Base-by-base conservation (phyloP, 1,140 invertebrate genomes). In the Leptoteleia sp. region DNA sequence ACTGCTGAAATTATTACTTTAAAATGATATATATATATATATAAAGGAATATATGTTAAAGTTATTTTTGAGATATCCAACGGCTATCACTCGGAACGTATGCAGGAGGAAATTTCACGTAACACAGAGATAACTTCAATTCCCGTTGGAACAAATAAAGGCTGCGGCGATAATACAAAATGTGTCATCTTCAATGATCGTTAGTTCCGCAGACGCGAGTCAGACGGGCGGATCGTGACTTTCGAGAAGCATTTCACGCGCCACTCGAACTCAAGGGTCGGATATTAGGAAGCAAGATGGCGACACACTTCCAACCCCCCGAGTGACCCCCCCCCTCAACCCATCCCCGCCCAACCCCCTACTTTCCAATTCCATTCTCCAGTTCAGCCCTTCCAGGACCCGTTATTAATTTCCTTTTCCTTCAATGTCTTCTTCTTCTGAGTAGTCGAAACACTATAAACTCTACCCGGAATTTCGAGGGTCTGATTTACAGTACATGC, bases 351-450 rank as follows among this genome's bases (percentile, higher is more conserved):
- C 5, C n/a, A n/a, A 12, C 16, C 16, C 33, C 11, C 50, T 57
- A 16, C 48, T 65, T 65, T 52, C 59, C 71, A 50, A 72, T 72
- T 54, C 35, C 70, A 22, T 13, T 35, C 29, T 37, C 27, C 9
- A 33, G 29, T 17, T 13, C 29, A 13, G 25, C 27, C 47, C 55
- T 62, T 42, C 31, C 25, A 27, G 40, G n/a, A 48, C 40, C 48
- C 70, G n/a, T 40, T 64, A 73, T 71, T 61, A 71, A 71, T 71
- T 71, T 71, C 47, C 67, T 61, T 54, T 52, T 37, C 52, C 13
- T 42, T 33, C 35, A 5, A 13, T 40, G 31, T 47, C 29, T 33
- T 45, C 22, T 9, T n/a, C 19, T 22, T 22, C 19, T 22, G 2
- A 5, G 19, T 3, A 22, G 2, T 22, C 19, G 19, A 22, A 5